Base-by-base conservation (phyloP, 2,113 vertebrate genomes). In the Onychostoma macrolepis region DNA sequence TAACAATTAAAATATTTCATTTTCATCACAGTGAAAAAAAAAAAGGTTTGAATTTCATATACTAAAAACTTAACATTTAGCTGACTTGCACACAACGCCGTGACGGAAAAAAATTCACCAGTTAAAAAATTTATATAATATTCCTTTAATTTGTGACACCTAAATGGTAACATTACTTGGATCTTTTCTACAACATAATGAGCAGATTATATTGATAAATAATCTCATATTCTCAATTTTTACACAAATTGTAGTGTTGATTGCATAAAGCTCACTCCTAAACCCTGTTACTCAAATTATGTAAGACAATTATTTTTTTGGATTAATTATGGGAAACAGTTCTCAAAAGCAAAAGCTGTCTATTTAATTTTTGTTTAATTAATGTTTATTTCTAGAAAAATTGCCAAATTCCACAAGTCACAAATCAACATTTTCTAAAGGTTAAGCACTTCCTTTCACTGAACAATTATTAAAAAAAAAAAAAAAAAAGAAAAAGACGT, bases 361-460 rank as follows among this genome's bases (percentile, higher is more conserved):
- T 4, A 21, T 72, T 72, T 6, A 41, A 12, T 6, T 24, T 38
- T 17, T 72, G 10, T 41, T 69, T 33, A 36, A 74, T 74, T 74
- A 6, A 61, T 24, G 21, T 41, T 72, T 72, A 41, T 41, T 72
- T 7, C 19, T 41, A n/a, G 24, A 61, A 61, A 50, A 61, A 61
- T 1, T 2, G 21, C 53, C 19, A 58, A 38, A 72, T 72, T n/a
- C 11, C 36, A n/a, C 69, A 72, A 28, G 21, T 72, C 69, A 41
- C 69, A 72, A 58, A 72, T 72, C 36, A 41, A 72, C 21, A 75
- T 75, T 75, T 75, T 75, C 41, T 45, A 24, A 45, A 45, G 72
- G 11, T 75, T 75, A 75, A 75, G 72, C 41, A 76, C 38, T 45
- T 76, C 72, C 72, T 48, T 17, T 76, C 5, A 76, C 72, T 17